A percentile compares a stretch with the other conserved stretches of the same genome.
These are phyloP conservation scores for Macrochelys suwanniensis DNA, from an alignment of 2,797 vertebrate genomes.

Conservation along the genomic window DNA sequence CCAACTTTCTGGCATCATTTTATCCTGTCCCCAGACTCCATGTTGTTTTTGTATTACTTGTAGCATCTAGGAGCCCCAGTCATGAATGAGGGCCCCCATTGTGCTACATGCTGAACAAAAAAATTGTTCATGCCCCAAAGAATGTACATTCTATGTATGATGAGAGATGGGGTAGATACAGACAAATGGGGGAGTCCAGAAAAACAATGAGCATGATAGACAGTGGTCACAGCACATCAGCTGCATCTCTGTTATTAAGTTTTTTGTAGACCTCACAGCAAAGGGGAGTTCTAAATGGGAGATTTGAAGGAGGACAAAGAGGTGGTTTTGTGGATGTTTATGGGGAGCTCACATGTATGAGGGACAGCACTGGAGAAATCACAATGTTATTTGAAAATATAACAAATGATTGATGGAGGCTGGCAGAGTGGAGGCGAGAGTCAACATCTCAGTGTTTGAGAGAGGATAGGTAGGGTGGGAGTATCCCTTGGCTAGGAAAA, in stretches of 20 bases:
- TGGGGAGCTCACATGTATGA: not conserved
- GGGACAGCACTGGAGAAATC: not conserved
- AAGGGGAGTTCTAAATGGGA: not conserved
- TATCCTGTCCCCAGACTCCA: not conserved
- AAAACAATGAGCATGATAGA: not conserved
- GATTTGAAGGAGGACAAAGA: not conserved
- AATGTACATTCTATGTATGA: not conserved
- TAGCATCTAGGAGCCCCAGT: not conserved
- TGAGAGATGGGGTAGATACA: not conserved
- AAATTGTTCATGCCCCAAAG: not conserved
- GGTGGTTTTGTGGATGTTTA: not conserved
- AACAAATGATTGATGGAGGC: not conserved
- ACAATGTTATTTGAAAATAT: too few species aligned
- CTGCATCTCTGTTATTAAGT: not conserved
- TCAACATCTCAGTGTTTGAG: not conserved
- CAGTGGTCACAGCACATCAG: not conserved
- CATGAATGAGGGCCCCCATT: too few species aligned
- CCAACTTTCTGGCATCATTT: not conserved
- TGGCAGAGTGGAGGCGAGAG: not conserved
- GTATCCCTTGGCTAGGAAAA: not conserved
- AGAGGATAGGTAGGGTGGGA: accelerated
- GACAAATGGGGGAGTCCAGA: not conserved
- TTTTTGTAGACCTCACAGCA: not conserved
- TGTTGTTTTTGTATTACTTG: not conserved
- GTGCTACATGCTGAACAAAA: not conserved